phyloP scores from a whole-genome alignment of 2,113 vertebrate species.

The Scatophagus argus region DNA sequence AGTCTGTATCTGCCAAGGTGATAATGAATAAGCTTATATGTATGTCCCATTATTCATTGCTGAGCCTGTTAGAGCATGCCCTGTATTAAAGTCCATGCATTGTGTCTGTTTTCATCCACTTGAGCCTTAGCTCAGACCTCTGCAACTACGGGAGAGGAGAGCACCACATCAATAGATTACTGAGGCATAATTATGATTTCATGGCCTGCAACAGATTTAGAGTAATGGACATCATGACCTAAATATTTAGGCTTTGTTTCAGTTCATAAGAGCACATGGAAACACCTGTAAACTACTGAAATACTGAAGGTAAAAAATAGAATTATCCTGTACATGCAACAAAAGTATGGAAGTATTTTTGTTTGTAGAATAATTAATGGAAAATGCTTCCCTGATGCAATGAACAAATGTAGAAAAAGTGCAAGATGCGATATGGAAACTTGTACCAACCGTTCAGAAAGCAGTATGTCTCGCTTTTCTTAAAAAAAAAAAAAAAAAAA shows the following conservation, averaged over 20 bases:
- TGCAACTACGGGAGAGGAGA: conserved; percentile 25
- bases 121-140: conserved; percentile 36
- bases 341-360: conserved; percentile 4
- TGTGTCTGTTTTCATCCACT: conserved; percentile 20
- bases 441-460: conserved; percentile 14
- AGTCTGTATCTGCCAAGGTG: not conserved
- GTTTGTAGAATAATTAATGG: not conserved
- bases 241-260: conserved; percentile 37
- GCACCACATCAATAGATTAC: conserved; percentile 33
- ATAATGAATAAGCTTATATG: conserved; percentile 28
- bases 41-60: conserved; percentile 19
- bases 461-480: not conserved
- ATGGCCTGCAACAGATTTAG: conserved; percentile 35
- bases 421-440: not conserved
- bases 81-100: conserved; percentile 7
- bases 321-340: not conserved
- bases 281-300: conserved; percentile 15
- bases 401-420: not conserved
- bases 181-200: conserved; percentile 34
- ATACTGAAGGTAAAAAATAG: conserved; percentile 1
- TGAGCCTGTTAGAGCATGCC: conserved; percentile 5
- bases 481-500: conserved; percentile 3
- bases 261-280: conserved; percentile 10
- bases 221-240: conserved; percentile 22
- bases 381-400: not conserved